These are phyloP conservation scores for Puma concolor DNA, from an alignment of 2,113 vertebrate genomes.

Conservation along the genomic window DNA sequence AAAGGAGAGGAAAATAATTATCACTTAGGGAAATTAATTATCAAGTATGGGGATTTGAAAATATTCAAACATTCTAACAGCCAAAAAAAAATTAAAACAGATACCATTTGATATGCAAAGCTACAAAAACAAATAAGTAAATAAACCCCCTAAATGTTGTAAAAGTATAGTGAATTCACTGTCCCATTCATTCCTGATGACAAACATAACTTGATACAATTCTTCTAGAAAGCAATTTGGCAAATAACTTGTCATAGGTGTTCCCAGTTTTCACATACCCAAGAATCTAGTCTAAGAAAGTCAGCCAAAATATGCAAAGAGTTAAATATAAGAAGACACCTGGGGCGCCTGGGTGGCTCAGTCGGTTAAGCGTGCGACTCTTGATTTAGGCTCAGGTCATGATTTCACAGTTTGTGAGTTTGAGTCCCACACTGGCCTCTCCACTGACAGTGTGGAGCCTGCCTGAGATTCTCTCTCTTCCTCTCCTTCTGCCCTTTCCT, in stretches of 20 bases:
- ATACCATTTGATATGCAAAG: background rate
- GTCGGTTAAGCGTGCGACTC: too few relatives aligned
- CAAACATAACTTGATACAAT: background rate
- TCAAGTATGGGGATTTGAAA: constrained; percentile 8
- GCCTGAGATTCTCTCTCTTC: too few relatives aligned
- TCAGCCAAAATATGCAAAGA: background rate
- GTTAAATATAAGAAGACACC: background rate
- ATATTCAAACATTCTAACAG: background rate
- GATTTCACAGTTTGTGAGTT: too few relatives aligned
- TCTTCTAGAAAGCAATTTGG: constrained; percentile 14
- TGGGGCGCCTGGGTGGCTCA: too few relatives aligned
- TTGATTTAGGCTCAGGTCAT: too few relatives aligned
- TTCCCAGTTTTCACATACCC: background rate
- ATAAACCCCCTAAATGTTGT: background rate
- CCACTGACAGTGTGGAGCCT: too few relatives aligned
- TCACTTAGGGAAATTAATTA: background rate
- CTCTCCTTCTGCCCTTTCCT: too few relatives aligned
- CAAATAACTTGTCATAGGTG: background rate
- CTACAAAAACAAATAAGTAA: background rate
- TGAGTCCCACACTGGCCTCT: too few relatives aligned
- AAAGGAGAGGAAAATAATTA: background rate
- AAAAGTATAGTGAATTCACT: background rate
- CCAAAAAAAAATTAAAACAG: background rate
- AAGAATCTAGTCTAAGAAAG: background rate
- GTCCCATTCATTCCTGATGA: background rate